phyloP scores from a whole-genome alignment of 1,140 invertebrate species.

The silkworm (Bombyx mori) region DNA sequence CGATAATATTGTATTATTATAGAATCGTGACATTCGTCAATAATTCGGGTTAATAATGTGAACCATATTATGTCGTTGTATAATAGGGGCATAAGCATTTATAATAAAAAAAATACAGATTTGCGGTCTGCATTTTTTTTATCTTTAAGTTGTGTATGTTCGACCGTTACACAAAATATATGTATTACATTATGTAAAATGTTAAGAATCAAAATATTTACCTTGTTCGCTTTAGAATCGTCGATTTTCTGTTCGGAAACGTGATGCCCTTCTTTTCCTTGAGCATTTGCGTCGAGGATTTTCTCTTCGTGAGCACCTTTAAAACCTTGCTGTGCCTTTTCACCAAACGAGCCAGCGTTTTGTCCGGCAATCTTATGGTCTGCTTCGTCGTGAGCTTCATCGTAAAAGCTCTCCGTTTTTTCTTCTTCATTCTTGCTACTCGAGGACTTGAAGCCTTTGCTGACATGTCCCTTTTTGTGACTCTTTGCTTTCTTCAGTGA shows the following conservation, averaged over 20 bases:
- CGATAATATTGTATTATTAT: too few species aligned
- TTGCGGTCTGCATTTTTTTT: neutral
- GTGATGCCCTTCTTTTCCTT: slow-evolving; percentile 72
- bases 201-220: slow-evolving; percentile 18
- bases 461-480: slow-evolving; percentile 77
- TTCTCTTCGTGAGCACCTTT: slow-evolving; percentile 73
- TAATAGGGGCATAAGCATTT: neutral
- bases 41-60: neutral
- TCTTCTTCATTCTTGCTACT: slow-evolving; percentile 78
- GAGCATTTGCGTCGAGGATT: slow-evolving; percentile 65
- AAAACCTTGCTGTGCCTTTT: slow-evolving; percentile 68
- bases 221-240: slow-evolving; percentile 70
- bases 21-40: neutral
- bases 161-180: too few species aligned
- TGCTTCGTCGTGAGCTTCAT: slow-evolving; percentile 76
- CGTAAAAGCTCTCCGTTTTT: slow-evolving; percentile 77
- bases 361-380: slow-evolving; percentile 70
- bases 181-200: too few species aligned
- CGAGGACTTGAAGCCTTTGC: slow-evolving; percentile 76
- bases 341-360: slow-evolving; percentile 69
- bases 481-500: slow-evolving; percentile 70
- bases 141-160: neutral
- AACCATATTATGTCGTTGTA: neutral
- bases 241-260: slow-evolving; percentile 67
- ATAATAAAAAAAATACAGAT: neutral